Base-by-base conservation (phyloP, 2,797 vertebrate species). In the Danio kyathit region DNA sequence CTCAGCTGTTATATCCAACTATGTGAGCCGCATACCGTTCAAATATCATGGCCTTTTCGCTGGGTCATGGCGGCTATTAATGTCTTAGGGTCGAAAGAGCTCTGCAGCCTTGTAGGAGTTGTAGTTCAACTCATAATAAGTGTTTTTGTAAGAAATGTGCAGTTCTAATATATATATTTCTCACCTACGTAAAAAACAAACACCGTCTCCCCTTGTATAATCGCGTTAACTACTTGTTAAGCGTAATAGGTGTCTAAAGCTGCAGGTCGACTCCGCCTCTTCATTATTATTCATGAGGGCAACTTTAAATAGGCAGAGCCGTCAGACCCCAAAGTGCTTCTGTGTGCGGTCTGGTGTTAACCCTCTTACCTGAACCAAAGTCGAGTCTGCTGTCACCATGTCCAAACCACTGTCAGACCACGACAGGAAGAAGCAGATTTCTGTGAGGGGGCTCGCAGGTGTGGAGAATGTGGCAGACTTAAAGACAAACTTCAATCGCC, bases 401-500 rank as follows among this genome's bases (percentile, higher is more conserved):
- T 97, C 97, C 38, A 95, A 94, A 85, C 97, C 97, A 16, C 89
- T 98, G 85, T 95, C 94, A 12, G 97, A 98, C 89, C 94, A 95
- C 1, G 97, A 98, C 0, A 94, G 85, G 84, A 94, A 84, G 85
- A 97, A 97, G 82, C 97, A 98, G 90, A 98, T 98, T 85, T 98
- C 97, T 2, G 97, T 98, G 83, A 92, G 94, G 1, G 97, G 97
- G 66, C 94, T 98, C 12, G 96, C 96, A 0, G 97, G 97, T 0
- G 91, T 96, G 59, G 97, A 98, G 86, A 97, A 97, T 4, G 95
- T 98, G 7, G 0, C 93, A 0, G 96, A 97, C 0, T 90, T 98
- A 80, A 98, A 98, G 92, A 92, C 86, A 64, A 96, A 93, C 89
- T 98, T 98, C 90, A 98, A 98, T 91, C 94, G 97, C 13, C 97